Conservation (phyloP, 2,113 vertebrate species). For the Tiliqua scincoides region DNA sequence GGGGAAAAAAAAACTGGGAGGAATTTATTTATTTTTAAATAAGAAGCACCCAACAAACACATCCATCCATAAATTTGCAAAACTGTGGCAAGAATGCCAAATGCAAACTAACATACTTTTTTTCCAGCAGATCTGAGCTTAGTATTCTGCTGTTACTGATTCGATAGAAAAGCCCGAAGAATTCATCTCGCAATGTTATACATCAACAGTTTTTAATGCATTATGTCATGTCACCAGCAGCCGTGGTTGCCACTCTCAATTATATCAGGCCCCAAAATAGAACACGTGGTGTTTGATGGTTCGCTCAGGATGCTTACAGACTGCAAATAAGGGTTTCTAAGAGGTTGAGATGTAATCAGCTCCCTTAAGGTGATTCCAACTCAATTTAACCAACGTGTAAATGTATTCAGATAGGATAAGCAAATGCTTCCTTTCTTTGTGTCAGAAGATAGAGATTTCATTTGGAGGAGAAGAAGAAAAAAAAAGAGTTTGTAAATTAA, state of each 20-base stretch:
- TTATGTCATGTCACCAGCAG: conserved; percentile 45
- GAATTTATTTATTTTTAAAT: too few species aligned
- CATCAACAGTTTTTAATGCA: conserved; percentile 41
- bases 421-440: neutral
- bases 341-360: conserved; percentile 29
- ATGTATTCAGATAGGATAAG: neutral
- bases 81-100: conserved; percentile 10
- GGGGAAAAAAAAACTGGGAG: too few species aligned
- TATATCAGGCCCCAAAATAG: conserved; percentile 49
- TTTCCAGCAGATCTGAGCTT: neutral
- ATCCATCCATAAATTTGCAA: neutral
- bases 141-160: neutral
- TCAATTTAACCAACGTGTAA: conserved; percentile 52
- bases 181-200: conserved; percentile 16
- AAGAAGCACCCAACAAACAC: neutral
- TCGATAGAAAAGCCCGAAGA: conserved; percentile 44
- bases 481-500: neutral
- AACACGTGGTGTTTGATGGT: conserved; percentile 26
- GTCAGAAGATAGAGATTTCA: neutral
- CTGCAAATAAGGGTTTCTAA: conserved; percentile 45
- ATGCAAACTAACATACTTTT: neutral
- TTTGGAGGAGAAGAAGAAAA: neutral
- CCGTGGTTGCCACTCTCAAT: conserved; percentile 44
- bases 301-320: conserved; percentile 21
- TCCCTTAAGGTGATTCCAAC: conserved; percentile 33